Evolutionary conservation across 2,888 invertebrate species (phyloP).

Genomic region (Campaea margaritaria): DNA sequence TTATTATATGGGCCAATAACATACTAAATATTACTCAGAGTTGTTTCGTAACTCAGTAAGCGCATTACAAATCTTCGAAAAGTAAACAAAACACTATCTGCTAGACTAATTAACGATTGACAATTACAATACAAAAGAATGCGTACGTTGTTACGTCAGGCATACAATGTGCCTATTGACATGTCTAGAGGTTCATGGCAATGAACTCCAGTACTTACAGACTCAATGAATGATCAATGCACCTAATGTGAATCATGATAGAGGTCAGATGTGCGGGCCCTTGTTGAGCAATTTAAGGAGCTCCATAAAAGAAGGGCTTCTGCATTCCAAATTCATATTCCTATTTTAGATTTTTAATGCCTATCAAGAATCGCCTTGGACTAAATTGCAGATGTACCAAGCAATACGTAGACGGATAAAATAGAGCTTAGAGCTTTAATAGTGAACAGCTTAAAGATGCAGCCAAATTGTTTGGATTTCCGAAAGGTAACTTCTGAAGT

Average conservation of each 20-base stretch:
- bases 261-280: conserved; percentile 60
- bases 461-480: not conserved
- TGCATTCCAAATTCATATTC: too few relatives aligned
- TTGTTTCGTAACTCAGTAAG: not conserved
- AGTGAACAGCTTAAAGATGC: too few relatives aligned
- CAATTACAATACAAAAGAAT: conserved; percentile 57
- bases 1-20: not conserved
- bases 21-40: not conserved
- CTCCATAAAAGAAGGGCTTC: not conserved
- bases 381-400: too few relatives aligned
- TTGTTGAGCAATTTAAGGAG: conserved; percentile 42
- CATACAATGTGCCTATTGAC: conserved; percentile 48
- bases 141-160: conserved; percentile 53
- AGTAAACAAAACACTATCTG: conserved; percentile 48
- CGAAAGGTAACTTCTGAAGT: not conserved
- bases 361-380: too few relatives aligned
- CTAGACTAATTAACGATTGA: conserved; percentile 58
- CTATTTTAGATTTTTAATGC: too few relatives aligned
- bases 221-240: conserved; percentile 65
- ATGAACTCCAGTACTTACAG: conserved; percentile 18
- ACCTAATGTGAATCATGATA: conserved; percentile 57
- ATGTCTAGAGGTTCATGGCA: conserved; percentile 27
- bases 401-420: too few relatives aligned
- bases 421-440: too few relatives aligned
- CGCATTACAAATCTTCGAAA: conserved; percentile 8